phyloP scores from a whole-genome alignment of 2,113 vertebrate species.

The Halcyon senegalensis region DNA sequence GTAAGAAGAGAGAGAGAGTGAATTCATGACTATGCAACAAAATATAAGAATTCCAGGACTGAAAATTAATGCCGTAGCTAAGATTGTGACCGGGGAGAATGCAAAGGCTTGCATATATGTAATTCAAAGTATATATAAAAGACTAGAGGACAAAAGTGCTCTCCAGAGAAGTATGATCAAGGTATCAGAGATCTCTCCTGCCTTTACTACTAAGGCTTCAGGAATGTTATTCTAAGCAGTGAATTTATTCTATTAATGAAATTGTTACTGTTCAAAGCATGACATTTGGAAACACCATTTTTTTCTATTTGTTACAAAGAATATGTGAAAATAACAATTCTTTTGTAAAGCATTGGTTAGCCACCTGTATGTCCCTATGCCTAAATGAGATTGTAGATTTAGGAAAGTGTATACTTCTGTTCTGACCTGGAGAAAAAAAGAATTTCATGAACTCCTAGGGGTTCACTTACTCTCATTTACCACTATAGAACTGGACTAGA shows the following conservation, averaged over 20 bases:
- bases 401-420: background rate
- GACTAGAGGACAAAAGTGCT: background rate
- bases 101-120: background rate
- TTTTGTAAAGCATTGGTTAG: background rate
- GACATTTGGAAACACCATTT: conserved; percentile 46
- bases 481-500: background rate
- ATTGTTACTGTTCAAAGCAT: conserved; percentile 27
- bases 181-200: background rate
- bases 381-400: conserved; percentile 14
- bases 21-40: background rate
- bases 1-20: background rate
- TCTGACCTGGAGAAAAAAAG: background rate
- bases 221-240: background rate
- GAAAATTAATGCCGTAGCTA: background rate
- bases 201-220: background rate
- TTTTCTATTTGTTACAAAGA: conserved; percentile 26
- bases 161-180: background rate
- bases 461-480: background rate
- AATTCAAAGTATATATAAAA: background rate
- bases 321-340: conserved; percentile 46
- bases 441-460: background rate
- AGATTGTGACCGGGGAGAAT: background rate
- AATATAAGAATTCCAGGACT: background rate
- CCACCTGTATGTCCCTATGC: background rate
- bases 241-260: conserved; percentile 46